Conservation (phyloP, 1,140 invertebrate genomes). For the Formica exsecta region DNA sequence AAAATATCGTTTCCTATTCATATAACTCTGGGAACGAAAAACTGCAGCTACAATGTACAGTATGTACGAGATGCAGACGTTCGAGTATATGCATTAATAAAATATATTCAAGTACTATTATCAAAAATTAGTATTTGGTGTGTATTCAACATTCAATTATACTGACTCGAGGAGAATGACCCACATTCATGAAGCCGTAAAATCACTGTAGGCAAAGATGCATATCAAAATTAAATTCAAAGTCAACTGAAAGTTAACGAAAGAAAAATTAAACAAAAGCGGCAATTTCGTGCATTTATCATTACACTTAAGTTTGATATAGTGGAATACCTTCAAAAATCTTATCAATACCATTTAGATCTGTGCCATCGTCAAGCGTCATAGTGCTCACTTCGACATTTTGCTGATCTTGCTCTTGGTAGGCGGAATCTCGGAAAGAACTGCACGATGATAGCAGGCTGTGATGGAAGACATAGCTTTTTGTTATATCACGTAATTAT, state of each 20-base stretch:
- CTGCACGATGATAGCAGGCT: slow-evolving; percentile 94
- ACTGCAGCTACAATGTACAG: slow-evolving; percentile 58
- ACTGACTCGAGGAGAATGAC: slow-evolving; percentile 82
- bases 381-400: slow-evolving; percentile 82
- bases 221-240: slow-evolving; percentile 66
- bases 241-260: slow-evolving; percentile 58
- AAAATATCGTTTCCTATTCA: slow-evolving; percentile 39
- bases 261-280: slow-evolving; percentile 74
- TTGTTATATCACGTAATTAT: slow-evolving; percentile 38
- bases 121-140: slow-evolving; percentile 52
- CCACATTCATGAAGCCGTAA: slow-evolving; percentile 74
- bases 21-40: slow-evolving; percentile 51
- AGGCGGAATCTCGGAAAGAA: slow-evolving; percentile 92
- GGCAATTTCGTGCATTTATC: slow-evolving; percentile 77
- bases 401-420: slow-evolving; percentile 86
- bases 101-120: slow-evolving; percentile 53
- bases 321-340: slow-evolving; percentile 88
- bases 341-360: slow-evolving; percentile 91
- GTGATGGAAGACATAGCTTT: slow-evolving; percentile 71
- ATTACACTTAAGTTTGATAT: slow-evolving; percentile 79
- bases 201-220: slow-evolving; percentile 61
- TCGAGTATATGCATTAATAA: slow-evolving; percentile 59
- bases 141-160: slow-evolving; percentile 52
- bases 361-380: slow-evolving; percentile 87
- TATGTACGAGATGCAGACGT: slow-evolving; percentile 58